Base-by-base conservation (phyloP, 1,140 invertebrate species). In the Tachypleus tridentatus region DNA sequence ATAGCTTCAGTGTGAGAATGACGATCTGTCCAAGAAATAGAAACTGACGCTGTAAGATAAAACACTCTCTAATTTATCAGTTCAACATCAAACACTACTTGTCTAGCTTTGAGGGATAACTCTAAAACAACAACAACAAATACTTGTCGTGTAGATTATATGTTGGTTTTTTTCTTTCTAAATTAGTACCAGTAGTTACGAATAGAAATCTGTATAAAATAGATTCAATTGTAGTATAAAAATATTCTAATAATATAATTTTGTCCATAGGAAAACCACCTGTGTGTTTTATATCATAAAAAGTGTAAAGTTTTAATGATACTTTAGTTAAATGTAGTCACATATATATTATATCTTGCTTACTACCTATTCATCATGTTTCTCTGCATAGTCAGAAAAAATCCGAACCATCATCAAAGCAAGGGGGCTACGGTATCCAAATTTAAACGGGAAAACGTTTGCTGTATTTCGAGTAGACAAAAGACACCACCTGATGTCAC, bases 361-460 rank as follows among this genome's bases (percentile, higher is more conserved):
- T 29, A 29, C 29, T 29, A 29, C 29, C 29, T 29, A 29, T 29
- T 29, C 29, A 29, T 29, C 29, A 47, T 57, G 60, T 59, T 63
- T 59, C 64, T 78, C 78, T 49, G 64, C 70, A 3, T 75, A 95
- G 89, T 93, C 87, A 51, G 82, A 83, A 68, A 82, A 87, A 72
- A 67, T 67, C n/a, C 63, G 66, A 5, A 82, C 80, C 1, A 79
- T 82, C 5, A 75, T 82, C 51, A 82, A 81, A 70, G 77, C 81
- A 61, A 73, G 75, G 11, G 66, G 66, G 1, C 29, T 67, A 51
- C 47, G 74, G 72, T 77, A 77, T 65, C 77, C 77, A 11, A 77
- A 77, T 65, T 72, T 77, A 6, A 75, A 77, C 60, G 76, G 76
- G 4, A 66, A 71, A 49, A 78, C 77, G 4, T 70, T 62, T 6